phyloP scores from a whole-genome alignment of 2,888 invertebrate species.

The Emmelina monodactyla region DNA sequence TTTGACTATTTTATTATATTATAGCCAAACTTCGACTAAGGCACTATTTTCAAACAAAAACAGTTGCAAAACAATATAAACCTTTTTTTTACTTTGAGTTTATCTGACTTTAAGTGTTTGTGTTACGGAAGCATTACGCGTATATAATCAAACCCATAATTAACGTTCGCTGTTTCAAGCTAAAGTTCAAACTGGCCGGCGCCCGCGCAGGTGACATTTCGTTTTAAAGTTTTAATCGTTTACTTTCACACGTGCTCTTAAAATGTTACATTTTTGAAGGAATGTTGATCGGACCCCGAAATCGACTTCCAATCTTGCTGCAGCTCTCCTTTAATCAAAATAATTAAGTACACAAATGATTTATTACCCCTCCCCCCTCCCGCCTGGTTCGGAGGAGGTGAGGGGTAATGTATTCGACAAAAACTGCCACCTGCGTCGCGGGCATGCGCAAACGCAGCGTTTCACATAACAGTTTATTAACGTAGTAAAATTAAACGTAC shows the following conservation, averaged over 20 bases:
- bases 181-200: background rate
- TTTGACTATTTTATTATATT: too few species aligned
- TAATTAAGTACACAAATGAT: conserved; percentile 9
- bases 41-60: too few species aligned
- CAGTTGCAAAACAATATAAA: too few species aligned
- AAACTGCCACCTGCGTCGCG: conserved; percentile 4
- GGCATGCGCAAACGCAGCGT: background rate
- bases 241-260: background rate
- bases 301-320: conserved; percentile 1
- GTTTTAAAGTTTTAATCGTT: too few species aligned
- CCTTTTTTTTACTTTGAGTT: too few species aligned
- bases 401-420: background rate
- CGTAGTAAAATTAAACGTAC: background rate
- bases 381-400: background rate
- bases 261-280: background rate
- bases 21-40: too few species aligned
- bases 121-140: too few species aligned
- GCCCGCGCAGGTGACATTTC: background rate
- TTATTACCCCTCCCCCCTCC: conserved; percentile 4
- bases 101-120: too few species aligned
- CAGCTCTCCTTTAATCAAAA: conserved; percentile 7
- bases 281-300: conserved; percentile 4
- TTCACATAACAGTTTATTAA: background rate
- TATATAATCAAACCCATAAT: too few species aligned
- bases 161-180: too few species aligned